phyloP scores from a whole-genome alignment of 2,888 invertebrate genomes.

The Galerucella calmariensis region DNA sequence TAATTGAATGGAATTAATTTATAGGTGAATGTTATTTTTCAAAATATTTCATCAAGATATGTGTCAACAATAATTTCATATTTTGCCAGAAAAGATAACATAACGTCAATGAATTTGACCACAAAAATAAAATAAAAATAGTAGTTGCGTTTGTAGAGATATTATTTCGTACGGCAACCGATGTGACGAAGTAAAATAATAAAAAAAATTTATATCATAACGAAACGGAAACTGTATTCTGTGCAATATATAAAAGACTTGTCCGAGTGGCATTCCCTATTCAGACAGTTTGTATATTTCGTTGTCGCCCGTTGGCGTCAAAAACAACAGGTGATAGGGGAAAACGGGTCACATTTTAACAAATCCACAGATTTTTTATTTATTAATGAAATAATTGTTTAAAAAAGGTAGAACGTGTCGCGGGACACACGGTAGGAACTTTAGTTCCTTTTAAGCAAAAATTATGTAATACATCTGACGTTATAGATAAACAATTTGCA shows the following conservation, averaged over 20 bases:
- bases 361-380: no score
- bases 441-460: no score
- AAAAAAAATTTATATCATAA: neutral
- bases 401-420: no score
- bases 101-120: neutral
- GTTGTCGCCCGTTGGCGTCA: no score
- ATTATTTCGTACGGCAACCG: neutral
- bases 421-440: no score
- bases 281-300: no score
- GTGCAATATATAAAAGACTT: neutral
- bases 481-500: no score
- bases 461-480: no score
- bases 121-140: neutral
- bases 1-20: neutral
- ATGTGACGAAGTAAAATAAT: neutral
- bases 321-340: no score
- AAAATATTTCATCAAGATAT: conserved; percentile 1
- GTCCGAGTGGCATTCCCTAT: no score
- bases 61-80: conserved; percentile 3
- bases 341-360: no score
- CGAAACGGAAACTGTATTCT: neutral
- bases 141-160: neutral
- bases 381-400: no score
- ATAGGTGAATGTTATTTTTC: neutral
- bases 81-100: neutral